These are phyloP conservation scores for Nemurella pictetii DNA, from an alignment of 2,888 invertebrate species.

Conservation along the genomic window DNA sequence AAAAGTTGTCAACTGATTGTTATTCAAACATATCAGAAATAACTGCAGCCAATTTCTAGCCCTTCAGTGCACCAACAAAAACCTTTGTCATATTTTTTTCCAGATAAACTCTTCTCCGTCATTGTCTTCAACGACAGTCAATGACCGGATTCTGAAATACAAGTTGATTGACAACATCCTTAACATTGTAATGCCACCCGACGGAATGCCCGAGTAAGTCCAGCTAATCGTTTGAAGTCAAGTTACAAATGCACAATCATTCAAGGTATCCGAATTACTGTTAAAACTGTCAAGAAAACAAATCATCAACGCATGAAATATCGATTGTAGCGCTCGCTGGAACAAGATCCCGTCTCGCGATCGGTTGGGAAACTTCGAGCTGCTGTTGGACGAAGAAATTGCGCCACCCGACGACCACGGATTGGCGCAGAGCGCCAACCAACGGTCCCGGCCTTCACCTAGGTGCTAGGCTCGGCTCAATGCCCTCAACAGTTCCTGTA, in stretches of 20 bases:
- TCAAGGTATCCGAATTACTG: too few species aligned
- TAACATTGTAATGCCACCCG: constrained; percentile 85
- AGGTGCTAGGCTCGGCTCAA: neutral
- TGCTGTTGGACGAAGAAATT: constrained; percentile 81
- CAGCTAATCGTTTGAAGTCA: too few species aligned
- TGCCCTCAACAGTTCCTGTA: too few species aligned
- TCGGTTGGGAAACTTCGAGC: constrained; percentile 80
- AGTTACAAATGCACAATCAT: too few species aligned
- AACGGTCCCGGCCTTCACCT: neutral
- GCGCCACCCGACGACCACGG: constrained; percentile 63
- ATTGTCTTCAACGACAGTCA: constrained; percentile 89
- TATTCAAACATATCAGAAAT: too few species aligned
- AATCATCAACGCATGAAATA: too few species aligned
- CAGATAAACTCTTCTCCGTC: constrained; percentile 95
- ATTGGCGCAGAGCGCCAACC: neutral
- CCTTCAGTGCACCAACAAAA: too few species aligned
- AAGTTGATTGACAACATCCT: constrained; percentile 92
- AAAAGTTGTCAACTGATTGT: too few species aligned
- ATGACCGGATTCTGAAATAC: constrained; percentile 91
- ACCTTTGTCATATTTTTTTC: too few species aligned
- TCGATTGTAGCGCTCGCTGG: constrained; percentile 69
- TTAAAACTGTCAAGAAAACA: too few species aligned
- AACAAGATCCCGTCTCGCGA: constrained; percentile 77
- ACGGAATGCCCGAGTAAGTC: constrained; percentile 81
- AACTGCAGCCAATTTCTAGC: too few species aligned